Evolutionary conservation across 2,888 invertebrate species (phyloP), one percentile per base, ranked within the genome.

Genomic region (Druceiella hillmani): DNA sequence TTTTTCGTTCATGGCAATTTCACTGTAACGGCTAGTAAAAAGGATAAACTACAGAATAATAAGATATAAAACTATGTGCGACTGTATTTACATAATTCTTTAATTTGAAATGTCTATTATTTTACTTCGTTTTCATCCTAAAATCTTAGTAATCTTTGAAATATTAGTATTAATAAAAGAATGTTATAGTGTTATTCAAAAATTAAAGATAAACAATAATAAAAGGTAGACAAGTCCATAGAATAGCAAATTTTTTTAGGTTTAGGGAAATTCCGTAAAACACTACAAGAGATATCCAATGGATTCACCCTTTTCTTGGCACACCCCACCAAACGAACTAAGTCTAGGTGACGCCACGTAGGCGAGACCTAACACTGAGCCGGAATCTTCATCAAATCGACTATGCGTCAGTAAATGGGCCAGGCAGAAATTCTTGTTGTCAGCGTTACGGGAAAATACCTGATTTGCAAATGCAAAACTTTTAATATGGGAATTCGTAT

Each of bases 341-440:
- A 50, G 46, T 44, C 69, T 57, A 36, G 65, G 56, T 9, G 72
- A 73, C 43, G 73, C 66, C 45, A 74, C 69, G 53, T 73, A 74
- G 25, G 71, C 73, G 50, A 74, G 58, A 44, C 74, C 73, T 50
- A 74, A 59, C 22, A 73, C 64, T 46, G 68, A 61, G 39, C 64
- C 61, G 11, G 38, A 24, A 49, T 59, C 58, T 45, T 58, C 51
- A 45, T 45, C 54, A 58, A 74, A 74, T 31, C 69, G 69, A 56
- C 72, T 70, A 51, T 73, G 70, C 12, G 74, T 74, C 53, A 72
- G 69, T 44, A 74, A 62, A 50, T 74, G 74, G 11, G 70, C 60
- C 52, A 74, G 58, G 55, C 74, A 74, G 52, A 58, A 61, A 36
- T 59, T 55, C 48, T 55, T 58, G 47, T 59, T 56, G 35, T 57